Evolutionary conservation across 1,140 invertebrate genomes (phyloP).

Genomic region (Lordiphosa collinella): DNA sequence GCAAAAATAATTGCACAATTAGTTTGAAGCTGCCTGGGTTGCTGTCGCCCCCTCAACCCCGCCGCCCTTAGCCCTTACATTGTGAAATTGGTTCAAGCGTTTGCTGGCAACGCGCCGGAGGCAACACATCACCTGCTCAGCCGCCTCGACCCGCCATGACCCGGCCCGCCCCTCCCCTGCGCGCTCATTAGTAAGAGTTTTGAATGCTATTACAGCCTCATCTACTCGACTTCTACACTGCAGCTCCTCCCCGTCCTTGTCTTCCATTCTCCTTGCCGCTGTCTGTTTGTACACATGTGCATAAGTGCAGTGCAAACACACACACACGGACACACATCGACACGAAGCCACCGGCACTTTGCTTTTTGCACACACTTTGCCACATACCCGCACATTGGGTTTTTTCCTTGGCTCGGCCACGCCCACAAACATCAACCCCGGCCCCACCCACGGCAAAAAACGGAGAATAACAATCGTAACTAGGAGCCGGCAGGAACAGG

Average conservation of each 20-base stretch:
- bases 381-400: conserved; percentile 6
- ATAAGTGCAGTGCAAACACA: conserved; percentile 67
- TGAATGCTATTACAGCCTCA: conserved; percentile 77
- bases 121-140: conserved; percentile 53
- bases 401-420: conserved; percentile 42
- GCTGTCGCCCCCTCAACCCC: conserved; percentile 1
- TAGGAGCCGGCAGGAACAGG: conserved; percentile 28
- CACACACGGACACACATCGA: conserved; percentile 27
- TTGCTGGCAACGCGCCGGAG: conserved; percentile 50
- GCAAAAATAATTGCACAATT: conserved; percentile 80
- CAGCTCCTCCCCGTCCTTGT: not conserved
- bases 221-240: conserved; percentile 61
- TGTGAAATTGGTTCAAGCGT: conserved; percentile 74
- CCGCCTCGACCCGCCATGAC: conserved; percentile 5
- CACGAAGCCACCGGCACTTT: conserved; percentile 49
- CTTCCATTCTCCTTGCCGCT: not conserved
- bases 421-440: conserved; percentile 26
- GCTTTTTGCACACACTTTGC: conserved; percentile 46
- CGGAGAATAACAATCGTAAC: conserved; percentile 41
- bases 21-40: conserved; percentile 69
- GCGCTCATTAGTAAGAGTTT: conserved; percentile 75
- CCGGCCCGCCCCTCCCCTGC: conserved; percentile 5
- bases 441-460: conserved; percentile 10
- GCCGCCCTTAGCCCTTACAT: conserved; percentile 34
- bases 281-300: conserved; percentile 66